Evolutionary conservation across 2,797 vertebrate species (phyloP).

Genomic region (Chrosomus eos): DNA sequence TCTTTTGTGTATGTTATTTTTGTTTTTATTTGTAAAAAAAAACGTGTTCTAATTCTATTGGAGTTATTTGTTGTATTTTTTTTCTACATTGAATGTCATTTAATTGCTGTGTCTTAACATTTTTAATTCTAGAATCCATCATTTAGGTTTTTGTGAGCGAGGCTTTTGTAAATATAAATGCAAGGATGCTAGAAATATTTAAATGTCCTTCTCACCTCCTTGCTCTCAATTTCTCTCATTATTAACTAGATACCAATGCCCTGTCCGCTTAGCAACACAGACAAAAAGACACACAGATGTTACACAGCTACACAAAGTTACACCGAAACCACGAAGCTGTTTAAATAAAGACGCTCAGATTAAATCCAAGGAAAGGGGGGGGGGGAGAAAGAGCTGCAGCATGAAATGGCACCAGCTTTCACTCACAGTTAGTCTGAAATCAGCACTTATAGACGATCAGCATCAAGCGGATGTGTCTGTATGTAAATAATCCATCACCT

Average conservation of each 20-base stretch:
- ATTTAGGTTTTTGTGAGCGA: not conserved
- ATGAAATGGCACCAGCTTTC: conserved; percentile 11
- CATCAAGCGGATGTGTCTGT: not conserved
- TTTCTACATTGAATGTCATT: not conserved
- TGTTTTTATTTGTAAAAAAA: not conserved
- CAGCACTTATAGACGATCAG: not conserved
- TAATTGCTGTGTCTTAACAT: not conserved
- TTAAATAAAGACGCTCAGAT: conserved; percentile 6
- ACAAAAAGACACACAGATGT: conserved; percentile 28
- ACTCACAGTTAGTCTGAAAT: not conserved
- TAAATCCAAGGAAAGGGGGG: conserved; percentile 9
- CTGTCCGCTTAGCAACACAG: conserved; percentile 38
- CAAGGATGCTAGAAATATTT: not conserved
- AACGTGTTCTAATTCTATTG: not conserved
- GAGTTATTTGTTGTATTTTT: not conserved
- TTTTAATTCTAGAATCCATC: not conserved
- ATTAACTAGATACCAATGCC: conserved; percentile 36
- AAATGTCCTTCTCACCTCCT: conserved; percentile 22
- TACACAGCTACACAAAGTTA: conserved; percentile 23
- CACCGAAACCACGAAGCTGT: conserved; percentile 12
- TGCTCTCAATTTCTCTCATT: conserved; percentile 21
- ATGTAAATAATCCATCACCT: not conserved
- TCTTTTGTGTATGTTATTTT: not conserved
- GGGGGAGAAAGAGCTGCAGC: not conserved
- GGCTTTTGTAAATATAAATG: not conserved